Evolutionary conservation across 2,797 vertebrate genomes (phyloP), one percentile per base, ranked within the genome.

Genomic region (Centropyge bicolor): DNA sequence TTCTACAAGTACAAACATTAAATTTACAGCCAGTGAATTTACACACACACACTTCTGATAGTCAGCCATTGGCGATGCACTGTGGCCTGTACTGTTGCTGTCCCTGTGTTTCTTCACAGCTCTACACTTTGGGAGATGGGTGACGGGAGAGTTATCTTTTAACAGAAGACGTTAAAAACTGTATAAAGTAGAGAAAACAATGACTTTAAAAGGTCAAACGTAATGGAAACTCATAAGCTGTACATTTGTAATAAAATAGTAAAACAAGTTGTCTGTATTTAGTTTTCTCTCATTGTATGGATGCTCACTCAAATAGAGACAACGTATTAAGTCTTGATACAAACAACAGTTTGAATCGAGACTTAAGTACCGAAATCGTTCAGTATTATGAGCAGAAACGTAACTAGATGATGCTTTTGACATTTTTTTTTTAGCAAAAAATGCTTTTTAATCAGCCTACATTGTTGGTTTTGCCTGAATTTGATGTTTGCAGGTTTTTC

Each of bases 191-290:
- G 92, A 94, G 84, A 91, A 91, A 92, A 92, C 91, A 87, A 78
- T 86, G 91, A 94, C 92, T 92, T 83, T 85, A 93, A 83, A 91
- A 91, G 93, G 91, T 92, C 89, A 94, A 91, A 91, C 73, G 86
- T 95, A 94, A 95, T 93, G 93, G 93, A 94, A 95, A 95, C 94
- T 94, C 91, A 91, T 95, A 95, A 95, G 91, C 92, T 96, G 96
- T 96, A 96, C 95, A 95, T 96, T 96, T 96, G 94, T 96, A 96
- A 96, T 96, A 96, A 96, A 96, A 94, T 87, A 89, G 94, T 91
- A 91, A 94, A 94, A 93, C 89, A 95, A 93, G 76, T 73, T 67
- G 70, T 49, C 54, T 73, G 43, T 41, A 13, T n/a, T 67, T 14
- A 19, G 5, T 41, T 40, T 74, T 38, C 19, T 43, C 9, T 16